Evolutionary conservation across 2,113 vertebrate genomes (phyloP).

Genomic region (Hyaena hyaena): DNA sequence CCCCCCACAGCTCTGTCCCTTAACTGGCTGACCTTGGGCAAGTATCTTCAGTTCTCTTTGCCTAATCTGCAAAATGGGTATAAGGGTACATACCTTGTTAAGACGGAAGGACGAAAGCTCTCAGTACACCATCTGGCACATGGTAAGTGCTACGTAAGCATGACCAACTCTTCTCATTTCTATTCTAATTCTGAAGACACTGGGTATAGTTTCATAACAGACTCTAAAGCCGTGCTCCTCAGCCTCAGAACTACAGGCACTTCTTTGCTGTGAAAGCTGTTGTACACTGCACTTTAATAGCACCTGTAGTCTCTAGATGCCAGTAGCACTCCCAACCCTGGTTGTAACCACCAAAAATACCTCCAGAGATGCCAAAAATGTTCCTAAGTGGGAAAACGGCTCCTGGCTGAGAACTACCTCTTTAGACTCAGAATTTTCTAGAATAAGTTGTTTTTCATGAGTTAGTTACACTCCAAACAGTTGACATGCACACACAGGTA

Average conservation of each 20-base stretch:
- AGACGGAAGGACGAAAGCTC: not conserved
- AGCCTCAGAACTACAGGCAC: not conserved
- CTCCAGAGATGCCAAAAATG: not conserved
- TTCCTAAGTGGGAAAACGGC: not conserved
- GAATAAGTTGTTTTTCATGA: not conserved
- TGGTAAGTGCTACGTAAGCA: not conserved
- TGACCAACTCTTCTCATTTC: not conserved
- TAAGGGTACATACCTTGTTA: not conserved
- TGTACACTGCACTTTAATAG: not conserved
- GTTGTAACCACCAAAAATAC: not conserved
- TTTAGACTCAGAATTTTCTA: not conserved
- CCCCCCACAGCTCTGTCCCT: not conserved
- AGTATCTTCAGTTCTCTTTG: not conserved
- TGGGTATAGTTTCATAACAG: not conserved
- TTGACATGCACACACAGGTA: not conserved
- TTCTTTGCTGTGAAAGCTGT: not conserved
- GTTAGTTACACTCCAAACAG: not conserved
- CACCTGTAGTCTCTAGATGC: not conserved
- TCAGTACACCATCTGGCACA: not conserved
- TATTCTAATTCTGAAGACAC: not conserved
- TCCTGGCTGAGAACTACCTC: not conserved
- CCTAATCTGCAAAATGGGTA: not conserved
- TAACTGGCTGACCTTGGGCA: not conserved
- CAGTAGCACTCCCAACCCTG: not conserved
- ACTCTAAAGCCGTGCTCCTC: not conserved